These are phyloP conservation scores for Polydrusus tereticollis DNA, from an alignment of 2,888 invertebrate genomes.

Conservation along the genomic window DNA sequence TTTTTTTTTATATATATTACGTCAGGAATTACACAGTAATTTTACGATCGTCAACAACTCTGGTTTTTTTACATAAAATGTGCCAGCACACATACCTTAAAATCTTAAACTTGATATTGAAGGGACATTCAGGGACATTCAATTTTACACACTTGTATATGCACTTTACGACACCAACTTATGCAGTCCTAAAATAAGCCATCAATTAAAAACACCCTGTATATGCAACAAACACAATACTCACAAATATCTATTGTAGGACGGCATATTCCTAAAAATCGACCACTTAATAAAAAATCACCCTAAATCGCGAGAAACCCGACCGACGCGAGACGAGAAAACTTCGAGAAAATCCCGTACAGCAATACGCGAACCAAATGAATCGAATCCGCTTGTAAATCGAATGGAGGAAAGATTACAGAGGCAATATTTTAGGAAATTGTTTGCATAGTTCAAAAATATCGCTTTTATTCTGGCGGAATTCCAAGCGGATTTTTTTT, in stretches of 20 bases:
- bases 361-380: conserved; percentile 24
- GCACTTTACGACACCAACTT: no score
- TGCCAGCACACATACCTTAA: no score
- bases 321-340: conserved; percentile 22
- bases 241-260: conserved; percentile 44
- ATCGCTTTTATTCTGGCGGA: conserved; percentile 46
- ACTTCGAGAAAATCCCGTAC: conserved; percentile 20
- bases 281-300: neutral
- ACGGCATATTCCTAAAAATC: conserved; percentile 29
- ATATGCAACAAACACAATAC: neutral
- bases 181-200: no score
- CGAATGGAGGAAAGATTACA: conserved; percentile 33
- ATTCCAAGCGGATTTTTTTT: conserved; percentile 46
- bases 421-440: conserved; percentile 49
- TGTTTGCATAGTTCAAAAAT: conserved; percentile 45
- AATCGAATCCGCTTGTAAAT: conserved; percentile 26
- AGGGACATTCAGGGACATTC: no score
- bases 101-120: no score
- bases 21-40: no score
- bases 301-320: conserved; percentile 17
- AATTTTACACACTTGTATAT: no score
- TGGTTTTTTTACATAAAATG: no score
- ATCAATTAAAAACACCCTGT: neutral
- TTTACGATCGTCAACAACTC: no score
- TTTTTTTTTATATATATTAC: no score